Base-by-base conservation (phyloP, 2,113 vertebrate species). In the Oreochromis aureus region DNA sequence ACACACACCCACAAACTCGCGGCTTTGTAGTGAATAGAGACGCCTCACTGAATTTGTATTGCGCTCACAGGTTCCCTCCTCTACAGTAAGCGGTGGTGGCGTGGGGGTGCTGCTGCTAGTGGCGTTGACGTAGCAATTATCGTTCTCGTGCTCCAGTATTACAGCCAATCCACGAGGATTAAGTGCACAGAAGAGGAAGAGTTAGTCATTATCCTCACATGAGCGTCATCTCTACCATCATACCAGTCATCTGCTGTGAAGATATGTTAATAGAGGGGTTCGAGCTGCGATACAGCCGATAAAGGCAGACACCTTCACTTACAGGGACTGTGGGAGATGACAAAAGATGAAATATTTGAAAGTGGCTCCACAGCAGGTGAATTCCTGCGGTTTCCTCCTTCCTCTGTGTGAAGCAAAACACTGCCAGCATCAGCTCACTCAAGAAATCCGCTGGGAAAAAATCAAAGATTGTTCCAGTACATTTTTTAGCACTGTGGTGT, bases 71-170 rank as follows among this genome's bases (percentile, higher is more conserved):
- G 24, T 83, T 44, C 56, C 39, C 58, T 83, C 84, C 53, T 86
- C 69, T 53, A 83, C 82, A 87, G 59, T 87, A 66, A 83, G 56
- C 34, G 24, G 34, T 41, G 84, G 41, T n/a, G 78, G 10, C 30
- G 55, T 27, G 78, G 86, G 81, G 54, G 56, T 80, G 66, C 12
- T 63, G 79, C 27, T 73, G 48, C 53, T 83, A 79, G 16, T 85
- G 87, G 55, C 51, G 27, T 82, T 93, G 90, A 94, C 82, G 83
- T 93, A 92, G 80, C 80, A 89, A 82, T 86, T 84, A 87, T 87
- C 86, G 63, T 83, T 66, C 54, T 78, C 7, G 30, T 86, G 84
- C 78, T 87, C 36, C 73, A 63, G 88, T 41, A 53, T 89, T 90
- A 87, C 1, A 90, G 87, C 85, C 89, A 90, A 88, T 91, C 83